Percentiles rank a stretch among this genome's conserved stretches.
Conservation (phyloP, 1,140 invertebrate species). For the Yoshiicerus persimilis region DNA sequence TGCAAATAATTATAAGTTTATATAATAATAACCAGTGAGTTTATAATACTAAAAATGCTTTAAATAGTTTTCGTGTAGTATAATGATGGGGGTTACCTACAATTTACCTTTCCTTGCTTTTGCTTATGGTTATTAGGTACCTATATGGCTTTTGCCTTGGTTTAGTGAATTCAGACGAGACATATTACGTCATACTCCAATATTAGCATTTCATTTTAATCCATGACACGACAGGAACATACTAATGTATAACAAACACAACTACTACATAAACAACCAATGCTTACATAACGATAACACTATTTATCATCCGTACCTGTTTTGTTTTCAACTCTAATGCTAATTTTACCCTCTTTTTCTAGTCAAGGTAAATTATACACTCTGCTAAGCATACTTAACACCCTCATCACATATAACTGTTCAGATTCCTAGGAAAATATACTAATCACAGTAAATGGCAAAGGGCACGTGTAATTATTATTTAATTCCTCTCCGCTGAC, state of each 20-base stretch:
- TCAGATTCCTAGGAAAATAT: neutral
- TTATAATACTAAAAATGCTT: neutral
- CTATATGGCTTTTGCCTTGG: neutral
- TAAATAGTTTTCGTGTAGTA: too few relatives aligned
- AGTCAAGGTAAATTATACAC: too few relatives aligned
- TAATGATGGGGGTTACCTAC: too few relatives aligned
- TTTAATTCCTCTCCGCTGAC: neutral
- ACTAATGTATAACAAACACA: neutral
- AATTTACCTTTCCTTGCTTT: neutral
- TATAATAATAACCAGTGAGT: neutral
- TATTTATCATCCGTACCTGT: too few relatives aligned
- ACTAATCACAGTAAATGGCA: neutral
- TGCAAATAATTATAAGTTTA: too few relatives aligned
- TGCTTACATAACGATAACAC: too few relatives aligned
- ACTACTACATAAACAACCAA: neutral
- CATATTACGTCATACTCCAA: neutral
- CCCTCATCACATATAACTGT: too few relatives aligned
- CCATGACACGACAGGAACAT: neutral
- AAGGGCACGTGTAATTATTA: neutral
- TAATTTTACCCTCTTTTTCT: too few relatives aligned
- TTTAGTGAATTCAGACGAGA: neutral
- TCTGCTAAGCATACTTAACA: neutral
- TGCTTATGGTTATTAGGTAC: neutral
- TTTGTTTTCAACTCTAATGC: too few relatives aligned
- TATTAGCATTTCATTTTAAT: conserved; percentile 1